Percentiles rank a stretch among this genome's conserved stretches.
These are phyloP conservation scores for Drosophila glabriapex DNA, from an alignment of 2,888 invertebrate species.

Conservation along the genomic window DNA sequence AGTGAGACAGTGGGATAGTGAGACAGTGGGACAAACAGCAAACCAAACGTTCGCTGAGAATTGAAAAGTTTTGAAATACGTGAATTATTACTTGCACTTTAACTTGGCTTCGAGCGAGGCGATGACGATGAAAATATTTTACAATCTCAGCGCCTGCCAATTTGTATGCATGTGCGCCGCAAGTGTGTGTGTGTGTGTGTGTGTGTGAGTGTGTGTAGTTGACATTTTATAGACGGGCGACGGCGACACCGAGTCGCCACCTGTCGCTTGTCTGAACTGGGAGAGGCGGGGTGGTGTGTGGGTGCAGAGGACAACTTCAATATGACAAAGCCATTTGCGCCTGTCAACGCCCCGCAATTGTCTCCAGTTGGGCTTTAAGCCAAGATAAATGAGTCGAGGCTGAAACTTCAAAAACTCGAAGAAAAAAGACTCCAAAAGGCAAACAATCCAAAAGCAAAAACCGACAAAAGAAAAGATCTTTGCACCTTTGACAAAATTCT, in stretches of 20 bases:
- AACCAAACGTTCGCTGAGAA: conserved; percentile 53
- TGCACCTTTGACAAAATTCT: conserved; percentile 63
- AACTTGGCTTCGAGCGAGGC: conserved; percentile 71
- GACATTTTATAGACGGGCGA: conserved; percentile 60
- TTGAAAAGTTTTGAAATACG: conserved; percentile 76
- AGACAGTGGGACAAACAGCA: conserved; percentile 11
- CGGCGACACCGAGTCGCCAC: conserved; percentile 74
- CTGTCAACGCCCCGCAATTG: conserved; percentile 78
- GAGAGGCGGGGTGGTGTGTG: conserved; percentile 10
- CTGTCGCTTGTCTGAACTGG: conserved; percentile 56
- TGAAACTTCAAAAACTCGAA: conserved; percentile 21
- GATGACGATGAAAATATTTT: conserved; percentile 72
- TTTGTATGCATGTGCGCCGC: conserved; percentile 28
- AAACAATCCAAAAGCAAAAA: conserved; percentile 26
- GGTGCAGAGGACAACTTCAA: conserved; percentile 29
- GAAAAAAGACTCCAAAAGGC: conserved; percentile 32
- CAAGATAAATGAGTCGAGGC: conserved; percentile 65
- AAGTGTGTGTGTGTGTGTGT: conserved; percentile 6
- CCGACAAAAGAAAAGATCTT: conserved; percentile 57
- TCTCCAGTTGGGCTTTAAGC: conserved; percentile 31
- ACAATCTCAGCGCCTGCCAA: conserved; percentile 65
- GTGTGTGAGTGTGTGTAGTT: conserved; percentile 31
- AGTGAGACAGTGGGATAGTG: conserved; percentile 11
- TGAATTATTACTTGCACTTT: conserved; percentile 82
- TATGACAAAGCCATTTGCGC: conserved; percentile 77